phyloP scores from a whole-genome alignment of 2,888 invertebrate species.

The Lordiphosa fenestrarum region DNA sequence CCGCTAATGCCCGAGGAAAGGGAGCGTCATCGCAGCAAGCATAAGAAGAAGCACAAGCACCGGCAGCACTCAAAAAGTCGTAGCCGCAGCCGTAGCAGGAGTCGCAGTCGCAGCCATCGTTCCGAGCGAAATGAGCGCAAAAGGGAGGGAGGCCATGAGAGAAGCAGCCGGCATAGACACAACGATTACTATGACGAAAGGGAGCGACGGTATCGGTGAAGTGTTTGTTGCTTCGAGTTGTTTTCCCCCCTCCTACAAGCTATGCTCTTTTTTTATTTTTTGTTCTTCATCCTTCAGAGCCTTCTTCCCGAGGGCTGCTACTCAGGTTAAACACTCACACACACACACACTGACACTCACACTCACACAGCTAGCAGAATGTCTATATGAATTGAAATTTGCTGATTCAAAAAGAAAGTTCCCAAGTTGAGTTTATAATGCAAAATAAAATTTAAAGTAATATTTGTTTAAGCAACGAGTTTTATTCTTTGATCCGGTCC shows the following conservation, averaged over 20 bases:
- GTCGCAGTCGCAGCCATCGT: constrained; percentile 55
- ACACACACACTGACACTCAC: constrained; percentile 24
- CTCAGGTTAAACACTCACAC: constrained; percentile 49
- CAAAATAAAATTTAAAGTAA: constrained; percentile 42
- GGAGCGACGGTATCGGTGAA: constrained; percentile 69
- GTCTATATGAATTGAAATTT: constrained; percentile 37
- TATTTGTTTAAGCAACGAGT: constrained; percentile 46
- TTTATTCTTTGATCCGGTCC: no score
- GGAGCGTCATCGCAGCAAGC: constrained; percentile 71
- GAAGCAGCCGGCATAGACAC: constrained; percentile 44
- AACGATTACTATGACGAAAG: constrained; percentile 51
- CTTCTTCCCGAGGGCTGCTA: constrained; percentile 30
- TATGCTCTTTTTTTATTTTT: constrained; percentile 19
- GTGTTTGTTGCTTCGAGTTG: background rate
- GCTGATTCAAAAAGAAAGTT: constrained; percentile 44
- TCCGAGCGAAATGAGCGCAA: constrained; percentile 55
- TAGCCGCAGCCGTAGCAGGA: constrained; percentile 66
- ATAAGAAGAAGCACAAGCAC: constrained; percentile 79
- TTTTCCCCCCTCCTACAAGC: constrained; percentile 2
- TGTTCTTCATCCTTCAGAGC: constrained; percentile 21
- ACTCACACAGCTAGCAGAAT: constrained; percentile 11
- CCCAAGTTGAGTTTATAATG: constrained; percentile 58
- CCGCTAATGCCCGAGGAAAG: constrained; percentile 27
- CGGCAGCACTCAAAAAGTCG: constrained; percentile 75
- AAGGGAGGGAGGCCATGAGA: constrained; percentile 44